phyloP scores from a whole-genome alignment of 2,888 invertebrate species.

The Nesidiocoris tenuis region DNA sequence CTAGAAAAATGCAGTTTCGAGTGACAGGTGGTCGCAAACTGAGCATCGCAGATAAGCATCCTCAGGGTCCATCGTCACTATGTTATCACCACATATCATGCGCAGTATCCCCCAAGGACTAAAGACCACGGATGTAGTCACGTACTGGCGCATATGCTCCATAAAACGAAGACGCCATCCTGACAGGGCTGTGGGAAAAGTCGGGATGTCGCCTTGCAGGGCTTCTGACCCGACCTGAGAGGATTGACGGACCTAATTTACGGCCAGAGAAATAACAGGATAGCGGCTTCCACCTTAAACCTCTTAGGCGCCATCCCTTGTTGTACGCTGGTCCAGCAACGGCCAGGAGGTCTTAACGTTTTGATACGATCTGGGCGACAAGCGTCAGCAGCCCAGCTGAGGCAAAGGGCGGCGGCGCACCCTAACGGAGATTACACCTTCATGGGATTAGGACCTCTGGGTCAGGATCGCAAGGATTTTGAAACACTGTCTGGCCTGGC shows the following conservation, averaged over 20 bases:
- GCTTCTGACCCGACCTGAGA: not conserved
- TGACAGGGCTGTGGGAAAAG: slow-evolving; percentile 34
- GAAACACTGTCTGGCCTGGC: not conserved
- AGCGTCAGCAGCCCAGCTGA: not conserved
- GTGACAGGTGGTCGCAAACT: too few species aligned
- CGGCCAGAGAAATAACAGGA: slow-evolving; percentile 30
- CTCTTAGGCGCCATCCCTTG: slow-evolving; percentile 37
- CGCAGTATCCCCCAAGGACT: too few species aligned
- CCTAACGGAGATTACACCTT: not conserved
- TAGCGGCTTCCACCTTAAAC: slow-evolving; percentile 33
- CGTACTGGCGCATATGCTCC: not conserved
- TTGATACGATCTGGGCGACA: not conserved
- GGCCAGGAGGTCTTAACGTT: not conserved
- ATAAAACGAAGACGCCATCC: not conserved
- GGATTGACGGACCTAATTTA: slow-evolving; percentile 43
- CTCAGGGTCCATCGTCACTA: too few species aligned
- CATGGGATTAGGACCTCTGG: not conserved
- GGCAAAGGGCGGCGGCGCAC: not conserved
- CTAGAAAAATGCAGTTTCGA: too few species aligned
- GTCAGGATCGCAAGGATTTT: not conserved
- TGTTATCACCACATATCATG: too few species aligned
- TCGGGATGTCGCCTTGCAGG: not conserved
- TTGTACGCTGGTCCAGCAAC: not conserved
- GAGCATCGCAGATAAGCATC: too few species aligned
- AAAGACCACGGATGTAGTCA: not conserved